Conservation (phyloP, 1,140 invertebrate genomes). For the Andrena cerasifolii region DNA sequence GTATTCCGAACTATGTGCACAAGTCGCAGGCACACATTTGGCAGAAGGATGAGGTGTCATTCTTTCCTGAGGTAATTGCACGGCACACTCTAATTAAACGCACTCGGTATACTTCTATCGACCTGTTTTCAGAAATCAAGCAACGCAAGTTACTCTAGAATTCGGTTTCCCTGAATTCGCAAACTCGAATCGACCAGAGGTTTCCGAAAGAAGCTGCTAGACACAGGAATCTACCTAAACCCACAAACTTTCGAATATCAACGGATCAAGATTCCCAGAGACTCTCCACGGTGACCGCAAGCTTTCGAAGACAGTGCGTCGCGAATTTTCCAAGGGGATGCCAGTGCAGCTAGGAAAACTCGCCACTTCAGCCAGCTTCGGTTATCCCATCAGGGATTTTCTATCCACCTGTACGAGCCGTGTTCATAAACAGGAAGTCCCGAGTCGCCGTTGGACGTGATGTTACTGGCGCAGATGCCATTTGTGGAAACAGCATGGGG, state of each 20-base stretch:
- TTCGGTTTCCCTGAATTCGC: constrained; percentile 18
- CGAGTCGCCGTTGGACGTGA: constrained; percentile 15
- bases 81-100: not conserved
- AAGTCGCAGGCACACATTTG: not conserved
- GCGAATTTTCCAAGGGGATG: not conserved
- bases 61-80: constrained; percentile 65
- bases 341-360: not conserved
- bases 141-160: not conserved
- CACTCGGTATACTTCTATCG: too few relatives aligned
- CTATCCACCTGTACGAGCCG: constrained; percentile 29
- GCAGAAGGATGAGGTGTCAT: not conserved
- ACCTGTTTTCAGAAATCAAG: not conserved
- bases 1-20: constrained; percentile 45
- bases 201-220: too few relatives aligned
- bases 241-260: not conserved
- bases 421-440: constrained; percentile 43
- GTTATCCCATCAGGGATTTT: constrained; percentile 25
- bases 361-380: not conserved
- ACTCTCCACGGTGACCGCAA: not conserved
- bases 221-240: not conserved
- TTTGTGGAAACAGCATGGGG: constrained; percentile 50
- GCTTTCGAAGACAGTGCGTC: too few relatives aligned
- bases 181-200: too few relatives aligned
- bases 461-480: constrained; percentile 36
- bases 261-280: too few relatives aligned